Base-by-base conservation (phyloP, 2,113 vertebrate genomes). In the Emydocephalus ijimae region DNA sequence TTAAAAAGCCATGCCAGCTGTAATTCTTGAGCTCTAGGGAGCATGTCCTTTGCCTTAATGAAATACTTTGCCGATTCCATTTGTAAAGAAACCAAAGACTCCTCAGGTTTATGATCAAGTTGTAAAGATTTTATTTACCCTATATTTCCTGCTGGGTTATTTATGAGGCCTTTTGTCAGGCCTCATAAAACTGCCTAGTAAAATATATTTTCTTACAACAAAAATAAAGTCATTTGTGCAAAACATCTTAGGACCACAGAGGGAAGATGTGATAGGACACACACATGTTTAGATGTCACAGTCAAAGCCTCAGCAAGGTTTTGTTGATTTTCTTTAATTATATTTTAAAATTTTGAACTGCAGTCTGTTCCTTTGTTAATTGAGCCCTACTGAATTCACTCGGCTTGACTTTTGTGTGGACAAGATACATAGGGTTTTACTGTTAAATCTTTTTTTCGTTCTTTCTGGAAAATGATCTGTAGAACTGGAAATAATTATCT, bases 61-160 rank as follows among this genome's bases (percentile, higher is more conserved):
- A 97, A 97, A 97, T 97, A 96, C 96, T 95, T 96, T 94, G 96
- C 94, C 95, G 95, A 95, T 96, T 96, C 95, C 96, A 95, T 96
- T 96, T 4, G 23, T 95, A 95, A 96, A 96, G 95, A 93, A 96
- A 97, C 96, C 96, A 95, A 97, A 97, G 96, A 96, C 96, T 97
- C 96, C 96, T 96, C 96, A 96, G 96, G 97, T 97, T 97, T 97
- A 97, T 97, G 95, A 96, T 97, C 96, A 96, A 96, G 96, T 93
- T 96, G 96, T 97, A 97, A 97, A 97, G 96, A 94, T 92, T 96
- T 96, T 97, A 97, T 96, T 97, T 97, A 96, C 96, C 95, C 95
- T 94, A 96, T 97, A 97, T 96, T 97, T 97, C 96, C 97, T 97
- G 97, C 96, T 97, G 97, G 96, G 97, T 97, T 97, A 97, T 97